phyloP scores from a whole-genome alignment of 2,888 invertebrate genomes.

The Scaptomyza flava region DNA sequence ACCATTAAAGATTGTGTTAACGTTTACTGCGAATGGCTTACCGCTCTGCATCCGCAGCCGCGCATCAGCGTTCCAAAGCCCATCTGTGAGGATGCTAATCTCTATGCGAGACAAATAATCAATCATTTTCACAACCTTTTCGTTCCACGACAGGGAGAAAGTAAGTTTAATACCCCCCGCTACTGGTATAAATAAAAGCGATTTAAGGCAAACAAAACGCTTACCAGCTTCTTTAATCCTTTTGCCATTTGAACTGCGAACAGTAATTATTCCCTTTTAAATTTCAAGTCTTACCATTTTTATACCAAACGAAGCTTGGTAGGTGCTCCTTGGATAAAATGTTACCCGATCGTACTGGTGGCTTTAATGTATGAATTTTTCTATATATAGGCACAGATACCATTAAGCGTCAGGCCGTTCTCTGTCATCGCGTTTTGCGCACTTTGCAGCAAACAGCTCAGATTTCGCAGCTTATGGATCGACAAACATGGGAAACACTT shows the following conservation, averaged over 20 bases:
- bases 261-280: constrained; percentile 70
- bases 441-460: constrained; percentile 92
- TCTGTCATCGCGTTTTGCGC: constrained; percentile 95
- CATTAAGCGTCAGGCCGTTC: constrained; percentile 95
- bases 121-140: constrained; percentile 97
- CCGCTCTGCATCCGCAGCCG: constrained; percentile 92
- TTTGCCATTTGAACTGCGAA: constrained; percentile 3
- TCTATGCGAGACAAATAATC: constrained; percentile 95
- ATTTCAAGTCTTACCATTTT: constrained; percentile 95
- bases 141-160: constrained; percentile 96
- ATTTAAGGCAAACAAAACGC: background rate
- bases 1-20: constrained; percentile 98
- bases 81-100: constrained; percentile 94
- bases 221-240: background rate
- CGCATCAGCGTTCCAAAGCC: constrained; percentile 95
- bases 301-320: constrained; percentile 93
- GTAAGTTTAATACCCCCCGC: constrained; percentile 86
- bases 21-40: constrained; percentile 98
- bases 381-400: constrained; percentile 91
- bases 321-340: constrained; percentile 81
- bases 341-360: background rate
- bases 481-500: constrained; percentile 96
- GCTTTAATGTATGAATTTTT: constrained; percentile 4
- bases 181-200: background rate
- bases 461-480: constrained; percentile 90